A percentile compares a stretch with the other conserved stretches of the same genome.
Evolutionary conservation across 2,888 invertebrate species (phyloP).

Genomic region (Hofmannophila pseudospretella): DNA sequence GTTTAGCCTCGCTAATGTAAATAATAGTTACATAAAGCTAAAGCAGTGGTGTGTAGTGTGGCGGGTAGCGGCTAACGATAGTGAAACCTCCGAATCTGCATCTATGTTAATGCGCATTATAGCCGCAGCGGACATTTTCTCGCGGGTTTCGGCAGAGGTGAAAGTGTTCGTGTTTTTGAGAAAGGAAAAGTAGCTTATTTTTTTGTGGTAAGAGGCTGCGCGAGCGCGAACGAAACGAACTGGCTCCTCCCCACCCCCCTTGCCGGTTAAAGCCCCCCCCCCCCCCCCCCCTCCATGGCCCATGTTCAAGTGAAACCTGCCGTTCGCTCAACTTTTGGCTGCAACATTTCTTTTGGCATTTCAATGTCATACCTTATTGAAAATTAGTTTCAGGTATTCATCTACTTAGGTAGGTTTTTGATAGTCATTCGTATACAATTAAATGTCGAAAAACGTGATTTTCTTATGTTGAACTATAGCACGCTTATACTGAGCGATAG

Average conservation of each 20-base stretch:
- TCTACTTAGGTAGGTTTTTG: too few relatives aligned
- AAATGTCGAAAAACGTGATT: too few relatives aligned
- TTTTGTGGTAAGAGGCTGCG: conserved; percentile 58
- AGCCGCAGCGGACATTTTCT: conserved; percentile 37
- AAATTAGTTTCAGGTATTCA: neutral
- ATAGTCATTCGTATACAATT: too few relatives aligned
- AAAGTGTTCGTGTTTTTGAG: conserved; percentile 72
- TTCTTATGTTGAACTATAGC: too few relatives aligned
- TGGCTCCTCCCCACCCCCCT: conserved; percentile 13
- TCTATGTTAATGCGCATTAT: conserved; percentile 32
- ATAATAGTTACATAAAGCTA: conserved; percentile 20
- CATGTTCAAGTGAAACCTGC: conserved; percentile 62
- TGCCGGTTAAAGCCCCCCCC: conserved; percentile 14
- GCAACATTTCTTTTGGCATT: conserved; percentile 21
- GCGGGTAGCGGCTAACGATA: conserved; percentile 19
- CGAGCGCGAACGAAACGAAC: conserved; percentile 49
- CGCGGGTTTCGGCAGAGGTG: conserved; percentile 62
- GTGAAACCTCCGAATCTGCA: conserved; percentile 30
- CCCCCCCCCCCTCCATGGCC: conserved; percentile 14
- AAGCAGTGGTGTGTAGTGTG: conserved; percentile 2
- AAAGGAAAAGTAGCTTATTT: conserved; percentile 74
- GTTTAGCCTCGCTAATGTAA: conserved; percentile 8
- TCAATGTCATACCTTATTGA: conserved; percentile 13
- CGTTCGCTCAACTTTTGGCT: conserved; percentile 29
- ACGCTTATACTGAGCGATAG: too few relatives aligned